Evolutionary conservation across 2,888 invertebrate species (phyloP), one percentile per base, ranked within the genome.

Genomic region (Iselma pallidipennis): DNA sequence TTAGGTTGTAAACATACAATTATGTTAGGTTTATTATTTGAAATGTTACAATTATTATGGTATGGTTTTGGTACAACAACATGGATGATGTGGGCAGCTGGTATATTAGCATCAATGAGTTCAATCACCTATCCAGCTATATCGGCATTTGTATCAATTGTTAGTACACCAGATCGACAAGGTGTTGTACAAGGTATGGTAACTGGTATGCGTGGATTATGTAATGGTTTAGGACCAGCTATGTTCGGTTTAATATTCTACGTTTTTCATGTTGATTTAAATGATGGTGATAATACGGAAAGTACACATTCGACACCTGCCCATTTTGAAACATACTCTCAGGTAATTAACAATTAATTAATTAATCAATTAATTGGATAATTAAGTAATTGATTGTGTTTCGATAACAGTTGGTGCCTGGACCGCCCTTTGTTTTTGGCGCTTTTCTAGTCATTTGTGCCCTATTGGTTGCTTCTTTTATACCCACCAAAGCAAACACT

Each of bases 71-170:
- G 97, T 59, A 95, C 95, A 73, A 92, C 95, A 76, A 92, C 91
- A 67, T 98, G 97, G 97, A 96, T 99, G 93, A 98, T 99, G 96
- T 99, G 99, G 99, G 92, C 94, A 37, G 98, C 98, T 9, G 99
- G 99, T 57, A 89, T 96, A 70, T 85, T 99, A 70, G 98, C 98
- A 33, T 95, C 98, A 12, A 88, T 98, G 72, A 96, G 96, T 65
- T 96, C 96, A 70, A 91, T 99, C 73, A 98, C 98, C 3, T 99
- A 99, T 85, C 99, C 99, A 31, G 97, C 98, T 57, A 98, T 99
- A 78, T 96, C 96, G 81, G 95, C 98, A 33, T 99, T 97, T 83
- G 98, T 98, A 57, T 98, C 98, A 12, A 94, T 97, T 77, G 96
- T 98, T 83, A 96, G 98, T 68, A 92, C 96, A 76, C 92, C 95